Evolutionary conservation across 2,888 invertebrate species (phyloP).

Genomic region (Ormyrus pomaceus): DNA sequence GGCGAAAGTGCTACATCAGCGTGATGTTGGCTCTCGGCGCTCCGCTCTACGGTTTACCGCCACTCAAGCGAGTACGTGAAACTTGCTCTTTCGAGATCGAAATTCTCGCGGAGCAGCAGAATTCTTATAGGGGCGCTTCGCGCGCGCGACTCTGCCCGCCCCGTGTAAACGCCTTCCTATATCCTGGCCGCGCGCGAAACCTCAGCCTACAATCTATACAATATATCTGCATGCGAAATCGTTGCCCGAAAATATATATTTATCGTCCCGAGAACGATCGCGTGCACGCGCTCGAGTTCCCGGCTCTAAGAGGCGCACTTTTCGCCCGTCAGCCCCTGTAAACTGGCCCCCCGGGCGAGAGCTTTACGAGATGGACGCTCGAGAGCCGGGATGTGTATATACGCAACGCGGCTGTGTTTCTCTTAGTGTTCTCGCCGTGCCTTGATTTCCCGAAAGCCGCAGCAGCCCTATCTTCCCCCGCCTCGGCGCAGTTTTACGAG

Average conservation of each 20-base stretch:
- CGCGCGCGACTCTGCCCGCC: not conserved
- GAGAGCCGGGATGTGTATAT: not conserved
- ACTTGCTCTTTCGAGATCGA: conserved; percentile 34
- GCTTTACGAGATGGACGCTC: not conserved
- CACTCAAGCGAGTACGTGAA: conserved; percentile 46
- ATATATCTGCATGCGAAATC: not conserved
- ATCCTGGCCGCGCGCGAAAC: not conserved
- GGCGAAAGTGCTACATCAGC: conserved; percentile 18
- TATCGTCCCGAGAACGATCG: not conserved
- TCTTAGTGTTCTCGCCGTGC: conserved; percentile 15
- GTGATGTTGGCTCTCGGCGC: conserved; percentile 8
- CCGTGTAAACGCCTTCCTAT: conserved; percentile 9
- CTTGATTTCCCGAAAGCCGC: not conserved
- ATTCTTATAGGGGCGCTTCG: conserved; percentile 29
- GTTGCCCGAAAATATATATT: no score
- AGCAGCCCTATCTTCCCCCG: not conserved
- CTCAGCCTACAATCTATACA: not conserved
- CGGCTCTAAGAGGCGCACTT: no score
- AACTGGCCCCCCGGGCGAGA: not conserved
- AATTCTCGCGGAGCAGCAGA: conserved; percentile 30
- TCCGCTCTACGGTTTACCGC: conserved; percentile 29
- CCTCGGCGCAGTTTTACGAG: conserved; percentile 3
- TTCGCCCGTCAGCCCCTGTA: no score
- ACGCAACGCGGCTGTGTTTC: conserved; percentile 1
- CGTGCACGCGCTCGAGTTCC: not conserved